Evolutionary conservation across 2,113 vertebrate species (phyloP).

Genomic region (Chlorodrepanis virens): DNA sequence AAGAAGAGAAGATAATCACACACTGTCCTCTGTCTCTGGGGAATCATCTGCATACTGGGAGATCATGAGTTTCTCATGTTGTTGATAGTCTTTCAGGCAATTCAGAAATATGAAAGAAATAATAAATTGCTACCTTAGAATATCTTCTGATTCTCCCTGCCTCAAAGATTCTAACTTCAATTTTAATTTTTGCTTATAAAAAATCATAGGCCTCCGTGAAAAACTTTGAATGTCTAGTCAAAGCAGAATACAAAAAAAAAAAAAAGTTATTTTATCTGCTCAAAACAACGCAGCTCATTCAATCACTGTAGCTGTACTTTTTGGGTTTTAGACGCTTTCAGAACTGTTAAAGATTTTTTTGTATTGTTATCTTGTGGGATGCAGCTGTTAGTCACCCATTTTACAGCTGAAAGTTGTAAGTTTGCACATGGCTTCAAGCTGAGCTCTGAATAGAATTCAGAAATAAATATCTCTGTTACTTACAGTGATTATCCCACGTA

Average conservation of each 20-base stretch:
- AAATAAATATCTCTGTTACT: neutral
- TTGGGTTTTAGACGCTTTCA: neutral
- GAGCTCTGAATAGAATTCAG: neutral
- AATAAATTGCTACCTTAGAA: neutral
- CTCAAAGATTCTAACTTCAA: neutral
- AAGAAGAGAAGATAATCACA: neutral
- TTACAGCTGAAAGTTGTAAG: neutral
- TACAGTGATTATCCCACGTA: neutral
- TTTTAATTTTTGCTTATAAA: neutral
- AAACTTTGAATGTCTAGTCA: neutral
- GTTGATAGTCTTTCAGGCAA: neutral
- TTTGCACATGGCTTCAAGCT: neutral
- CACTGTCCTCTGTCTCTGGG: neutral
- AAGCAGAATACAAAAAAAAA: neutral
- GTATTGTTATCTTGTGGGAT: neutral
- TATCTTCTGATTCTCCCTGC: neutral
- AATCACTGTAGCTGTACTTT: neutral
- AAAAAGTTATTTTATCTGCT: neutral
- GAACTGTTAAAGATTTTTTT: neutral
- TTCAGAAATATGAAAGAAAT: neutral
- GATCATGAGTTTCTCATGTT: neutral
- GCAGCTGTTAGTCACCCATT: neutral
- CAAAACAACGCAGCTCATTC: neutral
- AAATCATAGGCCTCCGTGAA: neutral
- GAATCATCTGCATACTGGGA: neutral